Base-by-base conservation (phyloP, 35 echinoderm and acorn worm species). In the Apostichopus californicus region DNA sequence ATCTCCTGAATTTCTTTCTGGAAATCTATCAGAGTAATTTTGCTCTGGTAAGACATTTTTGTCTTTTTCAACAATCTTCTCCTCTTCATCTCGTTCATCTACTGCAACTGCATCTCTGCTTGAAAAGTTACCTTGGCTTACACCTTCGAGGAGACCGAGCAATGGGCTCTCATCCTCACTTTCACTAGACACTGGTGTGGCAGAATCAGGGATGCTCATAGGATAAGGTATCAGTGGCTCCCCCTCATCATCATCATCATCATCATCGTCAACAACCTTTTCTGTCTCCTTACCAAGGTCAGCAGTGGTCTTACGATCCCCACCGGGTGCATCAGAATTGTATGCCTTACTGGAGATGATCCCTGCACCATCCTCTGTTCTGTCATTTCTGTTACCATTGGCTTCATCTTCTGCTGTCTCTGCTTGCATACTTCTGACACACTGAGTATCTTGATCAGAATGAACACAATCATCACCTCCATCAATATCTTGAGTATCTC, bases 181-280 rank as follows among this genome's bases (percentile, higher is more conserved):
- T 14, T 85, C 81, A 85, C 81, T 85, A 54, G 81, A 56, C 56
- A 58, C 15, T 58, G 81, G 58, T 60, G 58, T 59, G 34, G 34
- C 34, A n/a, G 81, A 85, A 60, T 85, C 81, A 58, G 81, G 81
- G 10, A 85, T 85, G 56, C 55, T 85, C 9, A 59, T 58, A 85
- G 81, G 81, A n/a, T 58, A 85, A 59, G 81, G 81, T 22, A 85
- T 85, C 81, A 85, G 58, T 1, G 14, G 8, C n/a, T 85, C 81
- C 25, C n/a, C 72, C 8, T 57, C 77, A 17, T 84, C 79, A 82
- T 15, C 55, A 59, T 85, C 21, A 17, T 59, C 25, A 25, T 25
- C 55, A 59, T 85, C 21, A 17, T 59, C 25, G 52, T 18, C 78
- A 6, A 12, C 78, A 81, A 22, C 4, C 9, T 4, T 22, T 0